Conservation (phyloP, 1,140 invertebrate species). For the Dolichoris vasculosae region DNA sequence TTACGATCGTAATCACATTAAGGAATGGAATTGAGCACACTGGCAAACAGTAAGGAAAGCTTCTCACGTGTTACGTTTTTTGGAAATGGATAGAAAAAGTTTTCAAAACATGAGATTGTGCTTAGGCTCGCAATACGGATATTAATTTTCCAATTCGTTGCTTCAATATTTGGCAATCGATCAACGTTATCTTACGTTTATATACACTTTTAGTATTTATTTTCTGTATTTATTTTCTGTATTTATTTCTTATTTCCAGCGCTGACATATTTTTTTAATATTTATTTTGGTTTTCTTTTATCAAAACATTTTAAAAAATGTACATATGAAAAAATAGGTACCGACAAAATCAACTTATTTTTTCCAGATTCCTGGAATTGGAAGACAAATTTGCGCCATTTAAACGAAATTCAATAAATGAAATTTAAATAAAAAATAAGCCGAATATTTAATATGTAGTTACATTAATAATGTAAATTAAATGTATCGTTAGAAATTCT, state of each 20-base stretch:
- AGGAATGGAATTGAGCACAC: conserved; percentile 49
- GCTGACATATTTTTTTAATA: conserved; percentile 33
- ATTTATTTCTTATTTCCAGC: conserved; percentile 32
- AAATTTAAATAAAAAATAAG: conserved; percentile 29
- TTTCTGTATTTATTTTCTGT: neutral
- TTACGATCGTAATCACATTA: conserved; percentile 38
- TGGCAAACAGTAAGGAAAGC: conserved; percentile 35
- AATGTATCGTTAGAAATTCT: conserved; percentile 37
- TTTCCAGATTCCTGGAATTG: conserved; percentile 52
- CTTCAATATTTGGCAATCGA: conserved; percentile 48
- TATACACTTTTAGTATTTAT: conserved; percentile 43
- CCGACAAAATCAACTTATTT: conserved; percentile 38
- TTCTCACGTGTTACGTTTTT: conserved; percentile 26
- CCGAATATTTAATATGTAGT: conserved; percentile 19
- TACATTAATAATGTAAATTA: conserved; percentile 29
- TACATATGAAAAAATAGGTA: conserved; percentile 37
- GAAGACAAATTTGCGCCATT: conserved; percentile 56
- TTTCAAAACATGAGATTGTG: conserved; percentile 29
- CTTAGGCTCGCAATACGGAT: conserved; percentile 31
- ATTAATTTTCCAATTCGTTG: conserved; percentile 52
- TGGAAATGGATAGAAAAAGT: conserved; percentile 30
- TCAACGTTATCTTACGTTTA: conserved; percentile 48
- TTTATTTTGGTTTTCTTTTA: conserved; percentile 10
- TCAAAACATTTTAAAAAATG: conserved; percentile 31
- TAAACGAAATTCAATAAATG: conserved; percentile 33